Evolutionary conservation across 2,797 vertebrate genomes (phyloP).

Genomic region (Aphelocoma californica): DNA sequence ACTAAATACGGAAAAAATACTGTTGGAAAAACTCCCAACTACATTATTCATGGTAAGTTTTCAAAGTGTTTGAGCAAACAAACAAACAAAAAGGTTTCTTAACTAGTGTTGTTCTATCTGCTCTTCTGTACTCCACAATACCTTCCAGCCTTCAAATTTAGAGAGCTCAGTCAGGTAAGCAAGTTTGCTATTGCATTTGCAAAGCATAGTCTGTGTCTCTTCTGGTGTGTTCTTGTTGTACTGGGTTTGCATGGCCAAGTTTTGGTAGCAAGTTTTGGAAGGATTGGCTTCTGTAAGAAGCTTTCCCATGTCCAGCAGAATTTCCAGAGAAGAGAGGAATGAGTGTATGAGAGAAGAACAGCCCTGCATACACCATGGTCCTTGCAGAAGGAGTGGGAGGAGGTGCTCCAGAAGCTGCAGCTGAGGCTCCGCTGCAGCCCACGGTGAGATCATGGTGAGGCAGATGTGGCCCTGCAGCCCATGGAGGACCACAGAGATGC

Average conservation of each 20-base stretch:
- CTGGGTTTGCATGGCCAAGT: not conserved
- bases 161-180: not conserved
- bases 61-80: not conserved
- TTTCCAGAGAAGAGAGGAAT: not conserved
- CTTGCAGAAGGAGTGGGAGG: not conserved
- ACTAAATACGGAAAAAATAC: not conserved
- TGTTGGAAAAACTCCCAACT: not conserved
- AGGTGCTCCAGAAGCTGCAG: not conserved
- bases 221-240: not conserved
- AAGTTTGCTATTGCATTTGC: not conserved
- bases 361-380: too few species aligned
- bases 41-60: not conserved
- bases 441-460: accelerated
- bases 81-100: not conserved
- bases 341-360: not conserved
- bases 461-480: not conserved
- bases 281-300: not conserved
- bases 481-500: accelerated
- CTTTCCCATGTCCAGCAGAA: not conserved
- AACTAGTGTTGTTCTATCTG: not conserved
- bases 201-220: not conserved
- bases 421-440: not conserved
- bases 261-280: not conserved
- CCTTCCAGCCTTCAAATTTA: not conserved
- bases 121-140: not conserved